A percentile compares a stretch with the other conserved stretches of the same genome.
Evolutionary conservation across 2,797 vertebrate species (phyloP).

Genomic region (Sebastes hubbsi): DNA sequence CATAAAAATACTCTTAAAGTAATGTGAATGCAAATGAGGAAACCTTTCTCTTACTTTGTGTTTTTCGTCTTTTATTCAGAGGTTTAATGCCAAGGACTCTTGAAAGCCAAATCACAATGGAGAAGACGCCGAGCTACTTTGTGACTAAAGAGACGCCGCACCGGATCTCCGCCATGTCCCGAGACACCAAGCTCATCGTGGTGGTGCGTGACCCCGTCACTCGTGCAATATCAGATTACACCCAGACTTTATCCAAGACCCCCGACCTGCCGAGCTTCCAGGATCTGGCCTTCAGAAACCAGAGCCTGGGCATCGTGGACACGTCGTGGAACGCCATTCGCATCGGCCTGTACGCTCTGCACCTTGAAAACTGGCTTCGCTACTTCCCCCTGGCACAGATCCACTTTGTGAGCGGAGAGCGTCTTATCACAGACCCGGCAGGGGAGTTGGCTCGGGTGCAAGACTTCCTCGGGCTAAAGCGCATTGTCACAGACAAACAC

Average conservation of each 20-base stretch:
- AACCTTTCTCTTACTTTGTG: slow-evolving; percentile 24
- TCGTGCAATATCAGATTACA: slow-evolving; percentile 94
- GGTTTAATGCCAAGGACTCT: slow-evolving; percentile 92
- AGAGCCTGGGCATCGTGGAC: slow-evolving; percentile 90
- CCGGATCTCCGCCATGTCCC: slow-evolving; percentile 90
- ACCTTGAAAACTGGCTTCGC: slow-evolving; percentile 92
- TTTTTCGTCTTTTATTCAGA: slow-evolving; percentile 75
- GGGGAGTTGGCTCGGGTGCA: slow-evolving; percentile 93
- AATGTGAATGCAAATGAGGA: slow-evolving; percentile 36
- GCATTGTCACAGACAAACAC: slow-evolving; percentile 94
- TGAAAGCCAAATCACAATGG: slow-evolving; percentile 93
- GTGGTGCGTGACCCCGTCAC: slow-evolving; percentile 94
- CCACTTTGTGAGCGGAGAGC: slow-evolving; percentile 94
- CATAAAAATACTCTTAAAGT: background rate
- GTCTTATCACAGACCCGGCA: slow-evolving; percentile 91
- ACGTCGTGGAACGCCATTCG: slow-evolving; percentile 94
- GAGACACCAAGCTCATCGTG: slow-evolving; percentile 90
- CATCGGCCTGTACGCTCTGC: slow-evolving; percentile 91
- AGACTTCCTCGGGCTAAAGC: slow-evolving; percentile 92
- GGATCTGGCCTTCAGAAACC: slow-evolving; percentile 91
- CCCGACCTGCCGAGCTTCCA: slow-evolving; percentile 93
- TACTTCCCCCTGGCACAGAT: slow-evolving; percentile 94
- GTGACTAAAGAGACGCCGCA: slow-evolving; percentile 90
- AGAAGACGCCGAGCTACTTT: slow-evolving; percentile 96
- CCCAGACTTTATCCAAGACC: slow-evolving; percentile 93